Percentiles rank a stretch among this genome's conserved stretches.
Conservation (phyloP, 2,113 vertebrate genomes). For the Sprattus sprattus region DNA sequence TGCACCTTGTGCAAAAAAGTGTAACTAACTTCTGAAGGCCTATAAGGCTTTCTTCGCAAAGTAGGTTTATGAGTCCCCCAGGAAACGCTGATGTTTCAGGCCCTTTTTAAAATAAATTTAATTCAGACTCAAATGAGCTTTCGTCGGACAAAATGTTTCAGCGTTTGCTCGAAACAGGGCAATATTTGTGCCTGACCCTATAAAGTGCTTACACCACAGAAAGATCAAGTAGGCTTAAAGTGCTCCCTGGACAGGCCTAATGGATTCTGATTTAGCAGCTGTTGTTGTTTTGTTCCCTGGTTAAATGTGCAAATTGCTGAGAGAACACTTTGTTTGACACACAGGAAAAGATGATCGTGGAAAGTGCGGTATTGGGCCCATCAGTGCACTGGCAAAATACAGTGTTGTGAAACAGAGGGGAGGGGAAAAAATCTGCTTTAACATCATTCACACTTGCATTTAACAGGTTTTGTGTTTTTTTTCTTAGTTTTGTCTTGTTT, state of each 20-base stretch:
- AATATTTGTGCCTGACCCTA: conserved; percentile 36
- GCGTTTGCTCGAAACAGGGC: conserved; percentile 28
- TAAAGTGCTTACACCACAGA: conserved; percentile 43
- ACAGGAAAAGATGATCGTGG: not conserved
- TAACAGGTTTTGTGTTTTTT: not conserved
- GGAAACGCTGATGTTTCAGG: not conserved
- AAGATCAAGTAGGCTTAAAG: conserved; percentile 45
- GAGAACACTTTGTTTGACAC: conserved; percentile 6
- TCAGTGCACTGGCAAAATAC: not conserved
- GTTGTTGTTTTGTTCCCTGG: conserved; percentile 14
- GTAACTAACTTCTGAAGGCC: not conserved
- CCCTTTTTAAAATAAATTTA: conserved; percentile 15
- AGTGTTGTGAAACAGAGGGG: not conserved
- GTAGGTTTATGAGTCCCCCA: conserved; percentile 8
- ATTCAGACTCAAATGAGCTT: conserved; percentile 36
- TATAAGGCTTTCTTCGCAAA: not conserved
- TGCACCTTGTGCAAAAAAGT: not conserved
- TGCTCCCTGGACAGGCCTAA: conserved; percentile 48
- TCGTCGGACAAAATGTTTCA: conserved; percentile 31
- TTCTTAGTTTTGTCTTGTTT: not conserved
- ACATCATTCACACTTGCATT: not conserved
- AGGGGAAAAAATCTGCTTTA: not conserved
- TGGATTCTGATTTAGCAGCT: conserved; percentile 34
- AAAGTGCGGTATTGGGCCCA: not conserved
- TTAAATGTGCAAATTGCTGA: conserved; percentile 15